Base-by-base conservation (phyloP, 2,797 vertebrate genomes). In the Astyanax mexicanus region DNA sequence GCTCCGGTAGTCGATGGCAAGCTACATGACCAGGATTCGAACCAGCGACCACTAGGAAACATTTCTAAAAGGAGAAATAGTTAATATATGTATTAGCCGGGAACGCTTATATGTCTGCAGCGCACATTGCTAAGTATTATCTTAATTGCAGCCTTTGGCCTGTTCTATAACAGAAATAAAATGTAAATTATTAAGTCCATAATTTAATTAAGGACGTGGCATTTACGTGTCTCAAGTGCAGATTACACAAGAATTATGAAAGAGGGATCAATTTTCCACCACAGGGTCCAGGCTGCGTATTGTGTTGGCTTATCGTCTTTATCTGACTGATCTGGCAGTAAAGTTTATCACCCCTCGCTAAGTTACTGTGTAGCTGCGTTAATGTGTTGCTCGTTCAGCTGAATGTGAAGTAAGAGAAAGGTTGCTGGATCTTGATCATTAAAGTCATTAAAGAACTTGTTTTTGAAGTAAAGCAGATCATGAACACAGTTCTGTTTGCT, bases 261-360 rank as follows among this genome's bases (percentile, higher is more conserved):
- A 40, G 35, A 9, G 21, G 21, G 32, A 9, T n/a, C 2, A 7
- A 23, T 47, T 69, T 37, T 35, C 45, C 17, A 21, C 45, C 13
- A 62, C 62, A 62, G 62, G 69, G 25, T 40, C 52, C 35, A 25
- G 58, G 52, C 21, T 37, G n/a, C 32, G 25, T 29, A 25, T 69
- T 32, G 51, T 52, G 45, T 52, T 32, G 55, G 19, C 44, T 69
- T 68, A 69, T 75, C 74, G 32, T 32, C 29, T 29, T 62, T 74
- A 9, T 25, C 38, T 67, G 8, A 42, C n/a, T 12, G 54, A 37
- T 23, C 17, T 40, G 6, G 9, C 10, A 19, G 62, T 57, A 15
- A 45, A 45, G 27, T 49, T 75, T 61, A 69, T 76, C 45, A 52
- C 44, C 23, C 11, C 15, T 55, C n/a, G 13, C 19, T 32, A 38